Percentiles rank a stretch among this genome's conserved stretches.
Conservation (phyloP, 2,797 vertebrate genomes). For the Arnoldichthys spilopterus region DNA sequence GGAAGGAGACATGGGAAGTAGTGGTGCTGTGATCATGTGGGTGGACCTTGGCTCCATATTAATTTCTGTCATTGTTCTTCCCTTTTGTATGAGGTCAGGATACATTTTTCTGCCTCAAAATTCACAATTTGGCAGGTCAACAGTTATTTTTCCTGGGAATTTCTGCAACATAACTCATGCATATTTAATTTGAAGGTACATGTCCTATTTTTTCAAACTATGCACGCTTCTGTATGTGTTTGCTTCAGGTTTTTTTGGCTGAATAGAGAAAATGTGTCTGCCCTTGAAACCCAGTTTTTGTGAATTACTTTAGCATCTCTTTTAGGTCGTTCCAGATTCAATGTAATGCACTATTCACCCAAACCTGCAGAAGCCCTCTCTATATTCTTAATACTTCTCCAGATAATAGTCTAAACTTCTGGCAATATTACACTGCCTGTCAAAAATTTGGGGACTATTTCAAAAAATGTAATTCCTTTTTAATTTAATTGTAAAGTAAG, state of each 20-base stretch:
- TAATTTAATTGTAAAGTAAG: background rate
- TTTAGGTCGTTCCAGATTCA: constrained; percentile 33
- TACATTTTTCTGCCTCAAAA: background rate
- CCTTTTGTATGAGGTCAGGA: background rate
- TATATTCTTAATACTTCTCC: constrained; percentile 37
- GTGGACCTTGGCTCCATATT: background rate
- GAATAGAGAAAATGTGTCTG: constrained; percentile 10
- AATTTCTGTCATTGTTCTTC: background rate
- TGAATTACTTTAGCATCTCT: constrained; percentile 34
- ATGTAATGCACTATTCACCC: background rate
- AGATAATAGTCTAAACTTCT: constrained; percentile 41
- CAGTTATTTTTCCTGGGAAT: too few species aligned
- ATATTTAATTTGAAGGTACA: background rate
- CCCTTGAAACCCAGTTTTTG: constrained; percentile 47
- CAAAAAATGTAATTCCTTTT: too few species aligned
- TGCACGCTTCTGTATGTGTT: constrained; percentile 4
- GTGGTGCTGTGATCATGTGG: constrained; percentile 35
- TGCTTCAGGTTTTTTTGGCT: constrained; percentile 9
- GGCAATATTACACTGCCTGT: constrained; percentile 36
- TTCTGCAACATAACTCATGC: background rate
- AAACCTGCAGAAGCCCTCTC: constrained; percentile 9
- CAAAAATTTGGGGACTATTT: background rate
- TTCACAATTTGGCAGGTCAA: background rate
- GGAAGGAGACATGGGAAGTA: constrained; percentile 43
- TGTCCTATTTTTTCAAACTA: constrained; percentile 30